Evolutionary conservation across 2,888 invertebrate species (phyloP), one percentile per base, ranked within the genome.

Genomic region (Drosophila atroscutellata): DNA sequence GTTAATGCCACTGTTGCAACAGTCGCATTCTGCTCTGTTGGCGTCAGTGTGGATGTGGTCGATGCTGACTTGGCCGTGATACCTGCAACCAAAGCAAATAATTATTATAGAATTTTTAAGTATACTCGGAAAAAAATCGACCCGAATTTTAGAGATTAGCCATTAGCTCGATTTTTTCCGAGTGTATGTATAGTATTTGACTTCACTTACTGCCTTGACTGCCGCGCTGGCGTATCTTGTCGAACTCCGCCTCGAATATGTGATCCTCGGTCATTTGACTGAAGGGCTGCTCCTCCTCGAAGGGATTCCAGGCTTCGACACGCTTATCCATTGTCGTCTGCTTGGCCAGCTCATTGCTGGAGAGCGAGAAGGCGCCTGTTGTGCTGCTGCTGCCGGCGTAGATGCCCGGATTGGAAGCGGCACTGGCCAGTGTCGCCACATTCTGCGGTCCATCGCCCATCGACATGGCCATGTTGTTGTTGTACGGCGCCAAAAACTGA

Each of bases 201-300:
- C 6, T 28, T 28, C 62, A 83, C 95, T 94, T 94, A 95, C 97
- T 97, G 92, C 95, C 96, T 92, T 96, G 96, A 87, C 93, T 93
- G 45, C 96, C 96, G 77, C 96, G 96, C 84, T 96, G 94, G 81
- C 97, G 93, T 84, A 97, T 95, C 92, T 96, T 96, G 92, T 97
- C 97, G 91, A 97, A 97, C 92, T 97, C 97, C 47, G 95, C 96
- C 65, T 97, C 97, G 92, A 97, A 97, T 81, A 96, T 95, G 86
- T 96, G 95, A 94, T 97, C 97, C 89, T 97, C 97, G 6, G 96
- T 95, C 93, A 96, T 94, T 88, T 95, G 95, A 91, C 95, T 95
- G 91, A 96, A 96, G 32, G 95, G 95, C 60, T 95, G 94, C 83
- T 96, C 96, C 89, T 96, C 96, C 89, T 96, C 96, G 90, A 97